Base-by-base conservation (phyloP, 2,797 vertebrate genomes). In the Spatula clypeata region DNA sequence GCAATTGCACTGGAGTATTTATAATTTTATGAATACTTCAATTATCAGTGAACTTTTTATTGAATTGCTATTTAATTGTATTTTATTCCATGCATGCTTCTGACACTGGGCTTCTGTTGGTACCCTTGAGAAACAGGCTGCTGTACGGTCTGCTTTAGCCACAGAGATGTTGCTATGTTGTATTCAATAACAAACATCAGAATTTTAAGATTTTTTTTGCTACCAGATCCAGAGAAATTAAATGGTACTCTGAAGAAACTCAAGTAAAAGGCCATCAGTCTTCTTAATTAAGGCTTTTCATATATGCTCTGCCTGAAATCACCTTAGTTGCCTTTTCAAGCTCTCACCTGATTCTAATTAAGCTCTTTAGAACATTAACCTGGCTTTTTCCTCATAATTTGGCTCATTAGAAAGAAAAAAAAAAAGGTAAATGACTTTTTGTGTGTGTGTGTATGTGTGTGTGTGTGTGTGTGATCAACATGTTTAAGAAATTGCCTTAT, bases 271-370 rank as follows among this genome's bases (percentile, higher is more conserved):
- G 98, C 99, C 98, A 99, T 99, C 98, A 98, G 98, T 99, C 98
- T 99, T 98, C 97, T 98, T 99, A 99, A 99, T 99, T 99, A 99
- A 99, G 98, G 94, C 97, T 98, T 99, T 98, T 99, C 98, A 97
- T 97, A 97, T 97, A 98, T 98, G 97, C 98, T 98, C 98, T 98
- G 98, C 98, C 98, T 98, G 98, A 99, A 99, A 99, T 99, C 98
- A 98, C 99, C 98, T 99, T 96, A 97, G 98, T 95, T 98, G 98
- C 97, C 97, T 98, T 98, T 98, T 98, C 98, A 65, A 97, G 98
- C 98, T 98, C 98, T 99, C 98, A 99, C 98, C 98, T 99, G 98
- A 98, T 98, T 99, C 98, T 99, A 99, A 99, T 99, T 99, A 99
- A 98, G 98, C 98, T 99, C 98, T 95, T 99, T 98, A 98, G 98